Evolutionary conservation across 2,113 vertebrate species (phyloP).

Genomic region (Phylloscopus whistleri): DNA sequence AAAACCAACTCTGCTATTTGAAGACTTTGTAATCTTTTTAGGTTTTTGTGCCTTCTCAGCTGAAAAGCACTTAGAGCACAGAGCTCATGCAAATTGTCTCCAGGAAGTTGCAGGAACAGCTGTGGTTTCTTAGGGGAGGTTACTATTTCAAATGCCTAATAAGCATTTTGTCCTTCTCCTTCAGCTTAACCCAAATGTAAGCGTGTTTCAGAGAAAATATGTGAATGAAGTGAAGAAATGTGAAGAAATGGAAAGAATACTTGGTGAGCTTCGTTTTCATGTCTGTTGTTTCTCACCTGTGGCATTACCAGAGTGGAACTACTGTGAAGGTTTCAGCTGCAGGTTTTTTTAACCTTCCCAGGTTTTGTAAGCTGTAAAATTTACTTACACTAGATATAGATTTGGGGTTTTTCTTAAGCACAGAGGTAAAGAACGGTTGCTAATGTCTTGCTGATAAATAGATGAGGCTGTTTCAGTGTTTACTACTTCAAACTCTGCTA

Average conservation of each 20-base stretch:
- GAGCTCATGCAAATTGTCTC: neutral
- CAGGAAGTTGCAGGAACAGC: neutral
- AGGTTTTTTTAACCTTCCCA: neutral
- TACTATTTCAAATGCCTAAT: neutral
- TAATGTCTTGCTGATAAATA: neutral
- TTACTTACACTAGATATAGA: neutral
- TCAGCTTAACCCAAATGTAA: slow-evolving; percentile 93
- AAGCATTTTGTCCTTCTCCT: slow-evolving; percentile 30
- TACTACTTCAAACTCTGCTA: neutral
- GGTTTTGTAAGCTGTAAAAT: neutral
- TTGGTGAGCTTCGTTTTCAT: slow-evolving; percentile 77
- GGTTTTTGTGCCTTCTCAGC: neutral
- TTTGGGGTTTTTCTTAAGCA: neutral
- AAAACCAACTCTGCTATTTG: neutral
- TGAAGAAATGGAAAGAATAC: slow-evolving; percentile 94
- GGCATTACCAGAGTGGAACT: neutral
- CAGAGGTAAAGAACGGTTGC: neutral
- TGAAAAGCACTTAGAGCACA: neutral
- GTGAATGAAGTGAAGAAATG: slow-evolving; percentile 96
- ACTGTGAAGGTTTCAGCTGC: neutral
- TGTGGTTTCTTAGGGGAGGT: neutral
- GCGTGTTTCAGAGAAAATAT: slow-evolving; percentile 92
- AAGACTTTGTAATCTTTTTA: neutral
- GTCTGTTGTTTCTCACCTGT: neutral
- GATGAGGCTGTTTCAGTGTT: neutral